phyloP scores from a whole-genome alignment of 2,888 invertebrate species.

The Chalcis sispes region DNA sequence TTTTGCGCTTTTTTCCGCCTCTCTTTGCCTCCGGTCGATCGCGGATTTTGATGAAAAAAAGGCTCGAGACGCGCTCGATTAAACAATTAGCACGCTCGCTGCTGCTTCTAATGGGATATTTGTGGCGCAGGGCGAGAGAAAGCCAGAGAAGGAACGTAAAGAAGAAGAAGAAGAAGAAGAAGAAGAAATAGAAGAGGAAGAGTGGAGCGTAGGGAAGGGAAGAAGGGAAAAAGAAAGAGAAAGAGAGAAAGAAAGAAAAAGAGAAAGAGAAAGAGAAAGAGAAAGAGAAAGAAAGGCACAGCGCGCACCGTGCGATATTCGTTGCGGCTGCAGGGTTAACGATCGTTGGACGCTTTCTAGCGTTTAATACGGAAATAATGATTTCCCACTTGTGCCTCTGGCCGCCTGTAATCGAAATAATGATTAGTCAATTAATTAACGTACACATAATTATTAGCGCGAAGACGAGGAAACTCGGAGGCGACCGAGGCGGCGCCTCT shows the following conservation, averaged over 20 bases:
- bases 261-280: not conserved
- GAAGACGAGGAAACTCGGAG: constrained; percentile 44
- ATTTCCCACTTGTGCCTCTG: constrained; percentile 47
- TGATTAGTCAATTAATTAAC: constrained; percentile 75
- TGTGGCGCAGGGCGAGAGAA: not conserved
- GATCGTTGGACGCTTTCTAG: constrained; percentile 52
- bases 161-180: constrained; percentile 4
- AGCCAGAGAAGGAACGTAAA: not conserved
- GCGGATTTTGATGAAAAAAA: constrained; percentile 37
- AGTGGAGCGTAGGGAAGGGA: not conserved
- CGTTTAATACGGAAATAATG: constrained; percentile 64
- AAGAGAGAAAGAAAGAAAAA: not conserved
- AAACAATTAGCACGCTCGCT: constrained; percentile 54
- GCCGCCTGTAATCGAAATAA: constrained; percentile 66
- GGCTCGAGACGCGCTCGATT: constrained; percentile 54
- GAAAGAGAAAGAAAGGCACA: not conserved
- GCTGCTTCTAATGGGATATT: constrained; percentile 52
- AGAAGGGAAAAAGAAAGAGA: constrained; percentile 6
- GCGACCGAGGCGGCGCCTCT: constrained; percentile 20
- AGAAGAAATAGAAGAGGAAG: not conserved
- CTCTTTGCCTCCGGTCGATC: not conserved
- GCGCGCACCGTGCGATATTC: not conserved
- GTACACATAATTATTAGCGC: constrained; percentile 74
- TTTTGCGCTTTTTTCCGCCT: not conserved
- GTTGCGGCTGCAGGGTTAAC: constrained; percentile 42